Evolutionary conservation across 2,888 invertebrate species (phyloP), one percentile per base, ranked within the genome.

Genomic region (Drosophila cyrtoloma): DNA sequence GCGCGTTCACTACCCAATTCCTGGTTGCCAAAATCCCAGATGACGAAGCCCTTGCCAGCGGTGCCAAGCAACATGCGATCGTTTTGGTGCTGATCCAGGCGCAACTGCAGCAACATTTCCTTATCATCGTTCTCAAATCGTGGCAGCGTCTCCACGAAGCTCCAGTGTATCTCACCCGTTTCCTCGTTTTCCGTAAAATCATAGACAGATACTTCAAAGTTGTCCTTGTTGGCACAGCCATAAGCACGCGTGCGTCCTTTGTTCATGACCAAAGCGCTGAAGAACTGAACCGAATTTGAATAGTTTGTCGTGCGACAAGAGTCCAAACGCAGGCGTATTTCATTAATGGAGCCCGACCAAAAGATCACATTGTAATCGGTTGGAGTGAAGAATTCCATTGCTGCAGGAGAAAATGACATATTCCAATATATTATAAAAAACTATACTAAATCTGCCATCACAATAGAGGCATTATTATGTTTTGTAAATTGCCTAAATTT

Each of bases 281-380:
- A 93, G 61, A 93, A 92, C 12, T 83, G 58, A 33, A 92, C 60
- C 4, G 92, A 78, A 6, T 90, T 84, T 10, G 91, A 85, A 52
- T 59, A 64, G 14, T 75, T 73, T 32, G 81, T 86, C 0, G 74
- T 76, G 56, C 95, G 94, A 62, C 94, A 94, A 75, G 95, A 96
- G 80, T 96, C 95, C 65, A 97, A 92, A 42, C 96, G 93, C 93
- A 98, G 95, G 12, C 95, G 94, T 35, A 96, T 95, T 58, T 97
- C 96, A 63, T 97, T 97, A 59, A 97, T 94, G 79, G 95, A 96
- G 3, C 97, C 97, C 53, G 96, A 96, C 98, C 98, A 98, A 93
- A 96, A 96, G 19, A 96, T 94, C 4, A 97, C 94, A 73, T 96
- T 94, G 88, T 96, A 96, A 77, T 96, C 96, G 7, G 95, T 94